Evolutionary conservation across 2,113 vertebrate genomes (phyloP).

Genomic region (Gavia stellata): DNA sequence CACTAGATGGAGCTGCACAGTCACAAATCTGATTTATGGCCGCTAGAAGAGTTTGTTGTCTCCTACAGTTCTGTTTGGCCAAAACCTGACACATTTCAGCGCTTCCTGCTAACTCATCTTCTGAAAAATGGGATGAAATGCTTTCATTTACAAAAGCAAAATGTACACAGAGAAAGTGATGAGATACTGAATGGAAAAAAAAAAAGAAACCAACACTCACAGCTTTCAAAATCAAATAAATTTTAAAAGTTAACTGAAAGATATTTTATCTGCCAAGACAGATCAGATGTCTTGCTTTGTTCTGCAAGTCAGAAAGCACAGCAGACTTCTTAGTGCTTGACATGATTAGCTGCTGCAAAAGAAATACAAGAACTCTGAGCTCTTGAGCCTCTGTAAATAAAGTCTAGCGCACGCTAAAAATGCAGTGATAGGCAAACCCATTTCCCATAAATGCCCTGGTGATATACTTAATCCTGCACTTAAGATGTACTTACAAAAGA

Average conservation of each 20-base stretch:
- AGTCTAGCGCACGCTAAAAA: neutral
- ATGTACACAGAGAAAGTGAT: neutral
- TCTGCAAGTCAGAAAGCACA: neutral
- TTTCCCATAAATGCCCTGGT: neutral
- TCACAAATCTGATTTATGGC: conserved; percentile 61
- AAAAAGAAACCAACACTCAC: neutral
- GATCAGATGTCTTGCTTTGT: neutral
- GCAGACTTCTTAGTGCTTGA: neutral
- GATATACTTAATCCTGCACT: neutral
- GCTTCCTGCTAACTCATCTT: neutral
- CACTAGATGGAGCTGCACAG: conserved; percentile 57
- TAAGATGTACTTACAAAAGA: neutral
- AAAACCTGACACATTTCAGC: neutral
- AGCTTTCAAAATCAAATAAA: neutral
- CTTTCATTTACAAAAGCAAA: neutral
- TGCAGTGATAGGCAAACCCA: neutral
- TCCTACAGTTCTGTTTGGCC: neutral
- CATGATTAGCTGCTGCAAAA: neutral
- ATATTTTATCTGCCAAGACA: neutral
- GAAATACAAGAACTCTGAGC: neutral
- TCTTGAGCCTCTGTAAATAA: neutral
- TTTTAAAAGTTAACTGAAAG: neutral
- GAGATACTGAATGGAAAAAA: neutral
- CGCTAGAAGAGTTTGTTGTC: neutral
- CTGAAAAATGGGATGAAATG: neutral